phyloP scores from a whole-genome alignment of 2,888 invertebrate species.

The Tinea pellionella region DNA sequence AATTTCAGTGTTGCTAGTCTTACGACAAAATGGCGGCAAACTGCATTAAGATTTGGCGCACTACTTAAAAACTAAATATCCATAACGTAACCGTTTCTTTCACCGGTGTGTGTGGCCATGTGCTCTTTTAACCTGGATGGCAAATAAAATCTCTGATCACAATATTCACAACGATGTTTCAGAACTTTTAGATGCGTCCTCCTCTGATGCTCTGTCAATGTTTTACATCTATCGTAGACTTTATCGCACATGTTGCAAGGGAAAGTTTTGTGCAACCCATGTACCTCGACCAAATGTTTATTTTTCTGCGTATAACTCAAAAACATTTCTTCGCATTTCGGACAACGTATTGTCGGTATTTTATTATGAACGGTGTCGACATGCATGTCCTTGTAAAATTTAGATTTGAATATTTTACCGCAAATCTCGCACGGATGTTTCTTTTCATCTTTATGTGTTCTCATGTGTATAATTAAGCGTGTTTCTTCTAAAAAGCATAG shows the following conservation, averaged over 20 bases:
- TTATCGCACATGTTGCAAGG: conserved; percentile 48
- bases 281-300: conserved; percentile 47
- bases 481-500: conserved; percentile 27
- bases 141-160: conserved; percentile 61
- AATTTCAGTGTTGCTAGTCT: too few relatives aligned
- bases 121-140: conserved; percentile 53
- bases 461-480: conserved; percentile 27
- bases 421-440: conserved; percentile 59
- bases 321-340: conserved; percentile 47
- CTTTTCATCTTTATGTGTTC: conserved; percentile 34
- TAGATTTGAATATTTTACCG: conserved; percentile 51
- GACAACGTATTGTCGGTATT: conserved; percentile 49
- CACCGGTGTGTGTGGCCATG: conserved; percentile 54
- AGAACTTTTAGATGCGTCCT: conserved; percentile 44
- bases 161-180: conserved; percentile 62
- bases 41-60: too few relatives aligned
- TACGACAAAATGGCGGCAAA: too few relatives aligned
- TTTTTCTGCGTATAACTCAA: conserved; percentile 46
- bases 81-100: conserved; percentile 32
- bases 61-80: too few relatives aligned
- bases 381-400: conserved; percentile 47
- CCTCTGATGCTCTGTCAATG: conserved; percentile 47
- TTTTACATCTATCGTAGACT: conserved; percentile 48
- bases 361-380: conserved; percentile 44
- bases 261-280: conserved; percentile 43